These are phyloP conservation scores for Otus scops DNA, from an alignment of 2,797 vertebrate genomes.

Conservation along the genomic window DNA sequence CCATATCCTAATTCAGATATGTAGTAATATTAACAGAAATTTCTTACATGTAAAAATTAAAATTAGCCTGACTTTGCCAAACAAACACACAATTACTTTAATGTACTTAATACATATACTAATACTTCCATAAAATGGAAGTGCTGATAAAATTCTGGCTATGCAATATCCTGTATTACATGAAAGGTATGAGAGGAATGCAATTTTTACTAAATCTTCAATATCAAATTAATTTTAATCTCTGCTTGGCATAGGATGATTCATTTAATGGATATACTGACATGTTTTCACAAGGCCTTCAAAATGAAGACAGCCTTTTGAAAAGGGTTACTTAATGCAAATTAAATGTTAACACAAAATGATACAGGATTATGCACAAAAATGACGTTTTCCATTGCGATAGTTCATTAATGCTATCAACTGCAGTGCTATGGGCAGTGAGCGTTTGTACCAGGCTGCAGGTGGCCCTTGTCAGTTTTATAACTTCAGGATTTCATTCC, in stretches of 20 bases:
- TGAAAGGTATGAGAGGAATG: background rate
- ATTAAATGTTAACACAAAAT: background rate
- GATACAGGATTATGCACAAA: background rate
- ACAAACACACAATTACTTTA: background rate
- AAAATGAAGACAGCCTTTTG: background rate
- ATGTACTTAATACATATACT: background rate
- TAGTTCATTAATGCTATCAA: background rate
- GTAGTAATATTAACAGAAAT: background rate
- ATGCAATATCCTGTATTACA: background rate
- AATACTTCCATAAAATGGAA: background rate
- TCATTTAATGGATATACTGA: background rate
- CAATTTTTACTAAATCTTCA: background rate
- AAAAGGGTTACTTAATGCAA: background rate
- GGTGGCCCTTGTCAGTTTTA: background rate
- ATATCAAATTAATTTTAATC: background rate
- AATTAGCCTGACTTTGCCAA: background rate
- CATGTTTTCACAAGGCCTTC: background rate
- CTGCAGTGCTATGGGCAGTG: rapidly evolving
- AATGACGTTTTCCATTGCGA: background rate
- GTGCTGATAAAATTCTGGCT: background rate
- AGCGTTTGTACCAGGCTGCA: background rate
- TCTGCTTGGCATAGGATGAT: background rate
- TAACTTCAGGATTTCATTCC: background rate
- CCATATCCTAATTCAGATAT: background rate
- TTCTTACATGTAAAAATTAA: background rate